phyloP scores from a whole-genome alignment of 1,140 invertebrate genomes.

The Drosophila pachea region DNA sequence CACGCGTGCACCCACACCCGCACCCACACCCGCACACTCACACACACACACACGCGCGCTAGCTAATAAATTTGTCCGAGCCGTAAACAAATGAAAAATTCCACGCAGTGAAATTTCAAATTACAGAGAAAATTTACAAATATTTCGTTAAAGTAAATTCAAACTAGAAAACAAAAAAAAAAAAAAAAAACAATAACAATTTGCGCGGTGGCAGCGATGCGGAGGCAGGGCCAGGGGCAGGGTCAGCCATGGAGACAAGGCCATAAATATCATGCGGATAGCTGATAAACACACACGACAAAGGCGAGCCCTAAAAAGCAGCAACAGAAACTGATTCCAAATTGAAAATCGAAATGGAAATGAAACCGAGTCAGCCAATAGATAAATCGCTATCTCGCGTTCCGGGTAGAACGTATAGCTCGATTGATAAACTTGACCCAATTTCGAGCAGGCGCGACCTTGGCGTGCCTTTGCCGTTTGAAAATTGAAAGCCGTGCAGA shows the following conservation, averaged over 20 bases:
- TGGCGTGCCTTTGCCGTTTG: constrained; percentile 1
- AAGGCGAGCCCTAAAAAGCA: constrained; percentile 17
- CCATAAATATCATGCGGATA: constrained; percentile 48
- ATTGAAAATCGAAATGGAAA: constrained; percentile 20
- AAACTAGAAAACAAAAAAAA: neutral
- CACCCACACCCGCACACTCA: neutral
- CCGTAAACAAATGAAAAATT: constrained; percentile 43
- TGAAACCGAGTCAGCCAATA: constrained; percentile 39
- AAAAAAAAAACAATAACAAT: constrained; percentile 1
- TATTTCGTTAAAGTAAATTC: constrained; percentile 25
- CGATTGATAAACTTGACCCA: constrained; percentile 69
- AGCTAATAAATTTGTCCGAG: neutral
- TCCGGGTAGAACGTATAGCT: too few relatives aligned
- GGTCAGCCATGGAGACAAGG: constrained; percentile 29
- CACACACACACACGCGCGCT: neutral
- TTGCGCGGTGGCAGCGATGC: constrained; percentile 1
- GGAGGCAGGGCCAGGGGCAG: neutral
- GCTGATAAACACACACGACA: constrained; percentile 50
- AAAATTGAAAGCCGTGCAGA: too few relatives aligned
- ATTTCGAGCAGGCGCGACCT: constrained; percentile 39
- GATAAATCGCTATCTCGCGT: constrained; percentile 49
- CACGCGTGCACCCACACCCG: constrained; percentile 5
- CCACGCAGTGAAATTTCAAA: constrained; percentile 34
- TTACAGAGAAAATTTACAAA: constrained; percentile 48
- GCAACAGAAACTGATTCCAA: constrained; percentile 24